Evolutionary conservation across 2,888 invertebrate species (phyloP).

Genomic region (Hemithea aestivaria): DNA sequence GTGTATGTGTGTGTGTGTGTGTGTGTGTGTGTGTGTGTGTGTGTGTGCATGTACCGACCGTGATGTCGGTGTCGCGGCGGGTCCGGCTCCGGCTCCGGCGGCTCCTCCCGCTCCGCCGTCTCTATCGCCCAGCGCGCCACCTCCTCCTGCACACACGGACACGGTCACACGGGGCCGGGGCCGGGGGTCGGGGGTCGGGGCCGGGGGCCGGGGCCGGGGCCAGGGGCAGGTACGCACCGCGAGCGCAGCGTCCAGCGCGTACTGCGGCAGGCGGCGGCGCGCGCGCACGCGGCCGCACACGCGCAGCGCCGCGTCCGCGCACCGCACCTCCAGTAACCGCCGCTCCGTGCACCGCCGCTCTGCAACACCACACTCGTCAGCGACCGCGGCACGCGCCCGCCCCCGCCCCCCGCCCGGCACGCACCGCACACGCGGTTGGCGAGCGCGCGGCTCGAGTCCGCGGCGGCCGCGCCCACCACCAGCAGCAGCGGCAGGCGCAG

Average conservation of each 20-base stretch:
- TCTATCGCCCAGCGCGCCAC: constrained; percentile 49
- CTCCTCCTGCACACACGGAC: constrained; percentile 47
- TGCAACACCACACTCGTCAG: background rate
- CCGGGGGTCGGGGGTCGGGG: no score
- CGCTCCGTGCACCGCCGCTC: constrained; percentile 51
- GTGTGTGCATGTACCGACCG: no score
- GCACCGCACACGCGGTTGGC: constrained; percentile 59
- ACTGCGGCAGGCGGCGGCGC: constrained; percentile 82
- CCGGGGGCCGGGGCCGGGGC: no score
- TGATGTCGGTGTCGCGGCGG: constrained; percentile 8
- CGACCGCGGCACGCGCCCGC: constrained; percentile 49
- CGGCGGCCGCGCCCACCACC: constrained; percentile 36
- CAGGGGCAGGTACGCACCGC: constrained; percentile 52
- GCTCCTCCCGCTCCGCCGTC: constrained; percentile 28
- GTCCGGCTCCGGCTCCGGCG: constrained; percentile 6
- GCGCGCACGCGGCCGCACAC: constrained; percentile 80
- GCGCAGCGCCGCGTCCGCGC: constrained; percentile 83
- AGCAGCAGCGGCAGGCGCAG: constrained; percentile 38
- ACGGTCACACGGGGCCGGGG: no score
- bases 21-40: no score
- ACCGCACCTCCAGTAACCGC: constrained; percentile 82
- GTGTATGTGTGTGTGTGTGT: no score
- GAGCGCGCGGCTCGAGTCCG: constrained; percentile 68
- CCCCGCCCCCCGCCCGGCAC: constrained; percentile 78
- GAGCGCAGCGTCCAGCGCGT: constrained; percentile 81